Evolutionary conservation across 2,797 vertebrate genomes (phyloP).

Genomic region (Steatocranus sp.): DNA sequence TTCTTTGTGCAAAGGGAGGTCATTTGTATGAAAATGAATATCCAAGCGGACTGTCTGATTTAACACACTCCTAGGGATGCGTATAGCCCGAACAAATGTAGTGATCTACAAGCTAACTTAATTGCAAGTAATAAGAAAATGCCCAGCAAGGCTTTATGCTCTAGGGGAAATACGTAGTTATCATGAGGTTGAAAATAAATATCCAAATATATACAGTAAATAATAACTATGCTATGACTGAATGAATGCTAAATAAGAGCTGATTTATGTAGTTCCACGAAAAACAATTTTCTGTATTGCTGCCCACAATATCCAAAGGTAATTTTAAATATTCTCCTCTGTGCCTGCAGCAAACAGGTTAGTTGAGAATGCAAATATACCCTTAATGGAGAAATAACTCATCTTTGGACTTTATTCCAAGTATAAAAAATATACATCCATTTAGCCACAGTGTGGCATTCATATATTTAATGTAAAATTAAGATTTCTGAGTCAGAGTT

Average conservation of each 20-base stretch:
- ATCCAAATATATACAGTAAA: slow-evolving; percentile 19
- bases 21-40: slow-evolving; percentile 46
- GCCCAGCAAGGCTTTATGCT: not conserved
- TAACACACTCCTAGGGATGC: slow-evolving; percentile 7
- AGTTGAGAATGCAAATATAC: slow-evolving; percentile 43
- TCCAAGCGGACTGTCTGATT: slow-evolving; percentile 32
- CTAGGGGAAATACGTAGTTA: not conserved
- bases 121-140: slow-evolving; percentile 45
- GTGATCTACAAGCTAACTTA: slow-evolving; percentile 19
- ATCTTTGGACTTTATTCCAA: not conserved
- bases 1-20: slow-evolving; percentile 17
- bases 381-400: slow-evolving; percentile 20
- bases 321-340: not conserved
- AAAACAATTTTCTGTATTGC: slow-evolving; percentile 19
- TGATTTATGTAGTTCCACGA: slow-evolving; percentile 12
- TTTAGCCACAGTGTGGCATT: not conserved
- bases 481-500: not conserved
- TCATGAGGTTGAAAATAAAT: not conserved
- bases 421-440: not conserved
- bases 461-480: not conserved
- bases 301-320: not conserved
- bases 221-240: slow-evolving; percentile 6
- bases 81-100: slow-evolving; percentile 7
- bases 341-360: slow-evolving; percentile 31
- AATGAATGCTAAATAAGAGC: slow-evolving; percentile 28